Evolutionary conservation across 2,797 vertebrate species (phyloP).

Genomic region (Pantherophis vulpinus): DNA sequence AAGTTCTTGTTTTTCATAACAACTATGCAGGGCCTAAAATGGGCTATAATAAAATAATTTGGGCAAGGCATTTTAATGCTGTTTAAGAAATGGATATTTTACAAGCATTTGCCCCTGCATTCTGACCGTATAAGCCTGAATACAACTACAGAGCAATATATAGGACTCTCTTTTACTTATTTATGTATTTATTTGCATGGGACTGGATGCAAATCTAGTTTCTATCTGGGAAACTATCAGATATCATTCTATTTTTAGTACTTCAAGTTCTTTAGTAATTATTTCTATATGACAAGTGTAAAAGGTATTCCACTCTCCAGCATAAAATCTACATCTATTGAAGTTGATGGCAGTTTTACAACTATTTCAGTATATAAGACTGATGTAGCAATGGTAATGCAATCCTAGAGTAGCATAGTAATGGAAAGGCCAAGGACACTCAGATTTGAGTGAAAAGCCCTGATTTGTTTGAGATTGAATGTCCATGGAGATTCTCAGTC

Average conservation of each 20-base stretch:
- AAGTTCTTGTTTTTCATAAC: background rate
- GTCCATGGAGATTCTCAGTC: no score
- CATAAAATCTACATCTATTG: background rate
- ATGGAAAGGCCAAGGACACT: background rate
- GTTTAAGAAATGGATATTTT: slow-evolving; percentile 1
- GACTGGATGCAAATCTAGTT: background rate
- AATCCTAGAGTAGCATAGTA: background rate
- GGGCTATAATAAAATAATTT: background rate
- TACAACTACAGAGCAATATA: background rate
- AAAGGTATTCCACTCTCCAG: background rate
- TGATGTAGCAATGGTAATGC: background rate
- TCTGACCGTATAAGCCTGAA: background rate
- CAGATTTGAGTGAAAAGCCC: background rate
- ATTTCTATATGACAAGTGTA: background rate
- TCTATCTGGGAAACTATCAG: background rate
- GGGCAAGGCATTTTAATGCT: slow-evolving; percentile 3
- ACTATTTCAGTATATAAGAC: background rate
- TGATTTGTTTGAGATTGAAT: background rate
- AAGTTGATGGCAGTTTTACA: background rate
- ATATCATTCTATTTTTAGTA: background rate
- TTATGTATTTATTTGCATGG: background rate
- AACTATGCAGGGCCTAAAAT: background rate
- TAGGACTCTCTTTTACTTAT: background rate
- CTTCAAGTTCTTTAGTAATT: background rate
- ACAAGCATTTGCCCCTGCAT: background rate